These are phyloP conservation scores for Miniopterus natalensis DNA, from an alignment of 2,113 vertebrate genomes.

Conservation along the genomic window DNA sequence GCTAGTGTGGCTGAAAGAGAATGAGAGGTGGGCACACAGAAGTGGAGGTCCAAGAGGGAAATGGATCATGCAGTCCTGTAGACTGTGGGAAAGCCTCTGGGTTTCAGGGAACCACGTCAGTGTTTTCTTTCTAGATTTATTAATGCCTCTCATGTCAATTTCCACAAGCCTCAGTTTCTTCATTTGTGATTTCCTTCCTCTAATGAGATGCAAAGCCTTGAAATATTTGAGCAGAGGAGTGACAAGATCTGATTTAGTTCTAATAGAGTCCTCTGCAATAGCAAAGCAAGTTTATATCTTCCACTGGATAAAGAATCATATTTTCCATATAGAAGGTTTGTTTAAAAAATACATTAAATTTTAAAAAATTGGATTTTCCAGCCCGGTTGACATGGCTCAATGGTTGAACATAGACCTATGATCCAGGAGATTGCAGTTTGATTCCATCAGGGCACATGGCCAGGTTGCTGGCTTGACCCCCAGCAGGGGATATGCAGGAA, in stretches of 20 bases:
- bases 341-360: neutral
- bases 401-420: too few species aligned
- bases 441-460: too few species aligned
- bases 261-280: neutral
- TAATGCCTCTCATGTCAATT: neutral
- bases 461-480: too few species aligned
- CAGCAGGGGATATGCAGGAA: too few species aligned
- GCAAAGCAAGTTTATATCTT: neutral
- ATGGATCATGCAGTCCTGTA: fast-evolving
- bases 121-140: neutral
- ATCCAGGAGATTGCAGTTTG: too few species aligned
- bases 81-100: neutral
- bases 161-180: slow-evolving; percentile 1
- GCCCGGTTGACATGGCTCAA: too few species aligned
- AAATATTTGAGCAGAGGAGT: neutral
- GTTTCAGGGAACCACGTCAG: neutral
- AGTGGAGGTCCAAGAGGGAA: too few species aligned
- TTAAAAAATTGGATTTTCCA: neutral
- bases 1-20: neutral
- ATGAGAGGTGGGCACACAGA: fast-evolving
- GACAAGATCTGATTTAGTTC: neutral
- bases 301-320: neutral
- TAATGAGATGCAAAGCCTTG: neutral
- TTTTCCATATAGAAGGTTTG: neutral
- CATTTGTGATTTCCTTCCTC: neutral